Evolutionary conservation across 1,140 invertebrate genomes (phyloP), one percentile per base, ranked within the genome.

Genomic region (Holcopasites calliopsidis): DNA sequence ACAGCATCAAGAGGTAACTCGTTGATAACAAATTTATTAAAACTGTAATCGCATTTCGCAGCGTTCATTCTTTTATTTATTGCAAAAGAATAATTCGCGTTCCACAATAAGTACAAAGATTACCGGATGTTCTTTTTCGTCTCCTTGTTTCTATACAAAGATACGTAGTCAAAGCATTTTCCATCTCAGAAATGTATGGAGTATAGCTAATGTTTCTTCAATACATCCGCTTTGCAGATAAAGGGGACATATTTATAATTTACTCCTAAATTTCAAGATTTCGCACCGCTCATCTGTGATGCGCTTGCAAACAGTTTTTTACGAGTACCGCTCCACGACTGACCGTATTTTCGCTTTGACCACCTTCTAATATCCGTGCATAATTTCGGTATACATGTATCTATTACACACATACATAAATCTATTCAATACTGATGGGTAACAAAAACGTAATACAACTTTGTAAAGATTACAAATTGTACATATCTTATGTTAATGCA

Each of bases 401-500:
- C 23, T 79, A 62, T 76, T 64, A 65, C 60, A 74, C 23, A 73
- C 40, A 62, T 65, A 57, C 47, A 64, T 78, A 80, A 61, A 79
- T 31, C 54, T 75, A 79, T 35, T 76, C 49, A 80, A 72, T 76
- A 77, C 49, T 76, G 52, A 44, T 80, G 57, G 65, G 55, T 61
- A 82, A 82, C 54, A 54, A 82, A 71, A 68, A 76, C 42, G 16
- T 65, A 76, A 66, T 81, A 66, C 47, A 75, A 70, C 76, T 80
- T 47, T 71, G 10, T 61, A 70, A 31, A 62, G 42, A 72, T n/a
- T 65, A 65, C 42, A 82, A 57, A 77, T 77, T 68, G 72, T 77
- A 68, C 62, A 77, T 77, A 77, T 69, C 62, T 80, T 72, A 77
- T 68, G 62, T 77, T 47, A 65, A 82, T 81, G 69, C 60, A 78